Evolutionary conservation across 2,797 vertebrate genomes (phyloP).

Genomic region (Podargus strigoides): DNA sequence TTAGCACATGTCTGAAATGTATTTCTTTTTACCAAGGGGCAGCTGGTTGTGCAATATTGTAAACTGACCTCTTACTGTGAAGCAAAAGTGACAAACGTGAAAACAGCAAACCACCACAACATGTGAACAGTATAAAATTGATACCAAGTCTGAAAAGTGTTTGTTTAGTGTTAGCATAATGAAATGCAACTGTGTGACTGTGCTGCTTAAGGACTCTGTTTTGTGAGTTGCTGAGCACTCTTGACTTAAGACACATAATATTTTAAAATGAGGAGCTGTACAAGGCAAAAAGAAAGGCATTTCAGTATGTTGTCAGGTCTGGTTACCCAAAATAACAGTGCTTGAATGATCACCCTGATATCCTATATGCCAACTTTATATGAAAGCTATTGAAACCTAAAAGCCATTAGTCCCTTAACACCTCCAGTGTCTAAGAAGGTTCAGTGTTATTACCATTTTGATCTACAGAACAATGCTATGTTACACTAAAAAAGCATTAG

Average conservation of each 20-base stretch:
- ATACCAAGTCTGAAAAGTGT: neutral
- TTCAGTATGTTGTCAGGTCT: neutral
- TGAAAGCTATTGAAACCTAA: neutral
- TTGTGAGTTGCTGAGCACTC: neutral
- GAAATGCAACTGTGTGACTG: neutral
- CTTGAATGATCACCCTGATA: neutral
- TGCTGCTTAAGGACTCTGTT: neutral
- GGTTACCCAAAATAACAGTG: neutral
- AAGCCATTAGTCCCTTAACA: neutral
- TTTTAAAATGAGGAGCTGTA: neutral
- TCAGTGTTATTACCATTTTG: neutral
- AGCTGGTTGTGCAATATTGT: neutral
- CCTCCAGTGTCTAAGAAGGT: neutral
- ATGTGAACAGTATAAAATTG: neutral
- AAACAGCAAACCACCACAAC: neutral
- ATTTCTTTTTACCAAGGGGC: neutral
- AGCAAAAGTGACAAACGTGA: neutral
- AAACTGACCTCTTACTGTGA: neutral
- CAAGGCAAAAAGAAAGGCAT: neutral
- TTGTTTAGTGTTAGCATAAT: neutral
- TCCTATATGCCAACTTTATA: neutral
- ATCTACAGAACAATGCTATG: neutral
- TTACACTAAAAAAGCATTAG: neutral
- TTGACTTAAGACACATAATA: neutral
- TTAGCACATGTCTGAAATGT: neutral